phyloP scores from a whole-genome alignment of 2,113 vertebrate species.

The Cyprinodon variegatus region DNA sequence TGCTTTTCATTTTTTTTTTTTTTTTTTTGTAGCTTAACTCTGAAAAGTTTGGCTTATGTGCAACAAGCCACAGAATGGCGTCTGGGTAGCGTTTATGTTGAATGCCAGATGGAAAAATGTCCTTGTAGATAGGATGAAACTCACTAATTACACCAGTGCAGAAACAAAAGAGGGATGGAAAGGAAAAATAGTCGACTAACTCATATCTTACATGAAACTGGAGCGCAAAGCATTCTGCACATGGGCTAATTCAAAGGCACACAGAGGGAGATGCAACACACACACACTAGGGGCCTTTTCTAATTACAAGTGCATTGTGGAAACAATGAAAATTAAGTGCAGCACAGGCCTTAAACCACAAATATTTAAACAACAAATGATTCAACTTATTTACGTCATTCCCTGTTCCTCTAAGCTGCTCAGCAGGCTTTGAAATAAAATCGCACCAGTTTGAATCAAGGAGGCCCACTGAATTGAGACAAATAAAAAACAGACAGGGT shows the following conservation, averaged over 20 bases:
- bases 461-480: slow-evolving; percentile 57
- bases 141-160: slow-evolving; percentile 58
- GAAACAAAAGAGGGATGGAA: slow-evolving; percentile 5
- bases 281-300: slow-evolving; percentile 33
- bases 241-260: slow-evolving; percentile 35
- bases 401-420: slow-evolving; percentile 45
- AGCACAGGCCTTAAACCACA: slow-evolving; percentile 68
- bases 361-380: slow-evolving; percentile 77
- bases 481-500: slow-evolving; percentile 76
- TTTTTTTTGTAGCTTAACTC: slow-evolving; percentile 28
- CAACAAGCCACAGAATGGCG: slow-evolving; percentile 47
- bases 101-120: slow-evolving; percentile 73
- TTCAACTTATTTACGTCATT: slow-evolving; percentile 76
- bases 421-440: slow-evolving; percentile 74
- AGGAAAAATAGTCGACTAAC: slow-evolving; percentile 40
- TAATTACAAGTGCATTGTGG: slow-evolving; percentile 72
- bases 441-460: slow-evolving; percentile 67
- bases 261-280: slow-evolving; percentile 9
- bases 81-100: slow-evolving; percentile 57
- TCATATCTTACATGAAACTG: slow-evolving; percentile 53
- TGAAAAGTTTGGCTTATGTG: slow-evolving; percentile 46
- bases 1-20: slow-evolving; percentile 10
- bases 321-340: slow-evolving; percentile 78
- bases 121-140: slow-evolving; percentile 64
- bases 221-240: slow-evolving; percentile 43